Base-by-base conservation (phyloP, 2,797 vertebrate genomes). In the Amblyraja radiata region DNA sequence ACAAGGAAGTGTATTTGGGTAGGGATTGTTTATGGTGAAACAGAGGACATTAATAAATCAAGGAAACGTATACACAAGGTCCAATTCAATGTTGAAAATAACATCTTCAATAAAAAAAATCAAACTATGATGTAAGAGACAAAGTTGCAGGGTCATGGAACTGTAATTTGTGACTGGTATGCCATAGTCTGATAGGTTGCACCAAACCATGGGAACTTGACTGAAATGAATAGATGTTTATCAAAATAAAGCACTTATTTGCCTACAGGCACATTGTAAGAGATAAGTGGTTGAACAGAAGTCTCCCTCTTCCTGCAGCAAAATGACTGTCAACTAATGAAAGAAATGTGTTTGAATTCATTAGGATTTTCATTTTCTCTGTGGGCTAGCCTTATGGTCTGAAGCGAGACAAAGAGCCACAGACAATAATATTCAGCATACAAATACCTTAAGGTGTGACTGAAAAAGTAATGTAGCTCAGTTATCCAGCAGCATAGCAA, bases 211-310 rank as follows among this genome's bases (percentile, higher is more conserved):
- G 93, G 94, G 95, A 95, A 95, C 94, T 95, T 94, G 46, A 54
- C 39, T 96, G 95, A 94, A 96, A 97, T 96, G 96, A 95, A 95
- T 95, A 96, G 25, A 95, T 95, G 95, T 94, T 95, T 96, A 94
- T 94, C 93, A 93, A 95, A 94, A 94, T 94, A 93, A 94, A 94
- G 93, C 90, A 83, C 79, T 95, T 93, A 93, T 96, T 94, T 94
- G 95, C 94, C 80, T 93, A 73, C n/a, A 94, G 94, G 93, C 93
- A 78, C 54, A n/a, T 86, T 93, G 94, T 93, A 93, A 83, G 95
- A 94, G 36, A 46, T 54, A 74, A 74, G 25, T 54, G 10, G 90
- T 73, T 91, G 54, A 91, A 39, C 21, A 91, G 36, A 74, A 71
- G 11, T 94, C 94, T 95, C 94, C 94, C 94, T 94, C 94, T 94